Base-by-base conservation (phyloP, 2,113 vertebrate species). In the Toxotes chatareus region DNA sequence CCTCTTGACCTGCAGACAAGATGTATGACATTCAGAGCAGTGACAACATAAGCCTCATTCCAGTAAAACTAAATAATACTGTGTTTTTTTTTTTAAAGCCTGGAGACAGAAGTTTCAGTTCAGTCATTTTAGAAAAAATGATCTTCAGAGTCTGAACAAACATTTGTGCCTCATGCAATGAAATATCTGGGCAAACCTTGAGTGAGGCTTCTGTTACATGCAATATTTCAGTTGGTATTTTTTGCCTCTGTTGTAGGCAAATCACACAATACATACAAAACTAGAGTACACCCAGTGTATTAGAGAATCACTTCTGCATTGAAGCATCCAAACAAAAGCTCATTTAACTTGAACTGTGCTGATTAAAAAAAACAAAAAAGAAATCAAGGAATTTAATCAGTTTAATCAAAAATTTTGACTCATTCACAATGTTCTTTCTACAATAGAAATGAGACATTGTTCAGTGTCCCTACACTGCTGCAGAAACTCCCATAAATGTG, bases 1-100 rank as follows among this genome's bases (percentile, higher is more conserved):
- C 77, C 44, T 76, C 82, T 71, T 75, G 73, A 86, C 76, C 91
- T 92, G 80, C n/a, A 60, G 61, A 79, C 32, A 77, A 86, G 9
- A 60, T 57, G 32, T n/a, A 44, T 17, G 83, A 70, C 31, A 46
- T 51, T 78, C 74, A 82, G 49, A 16, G 21, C 34, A 9, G 47
- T 2, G 32, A 16, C 44, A 31, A 65, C 14, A 44, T 44, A 60
- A 2, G 17, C 64, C 6, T 76, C 23, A 51, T 72, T 65, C 27
- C 32, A 17, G 4, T 53, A 44, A 61, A 78, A 80, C 34, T 46
- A 53, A 83, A 69, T 31, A 56, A 49, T 42, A 14, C 61, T 9
- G 38, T 46, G 23, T 64, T 57, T 66, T 7, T 9, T 46, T 10
- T 8, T 47, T 47, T 47, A 3, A 0, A 47, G 55, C 72, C 53